phyloP scores from a whole-genome alignment of 2,797 vertebrate genomes.

The Alca torda region DNA sequence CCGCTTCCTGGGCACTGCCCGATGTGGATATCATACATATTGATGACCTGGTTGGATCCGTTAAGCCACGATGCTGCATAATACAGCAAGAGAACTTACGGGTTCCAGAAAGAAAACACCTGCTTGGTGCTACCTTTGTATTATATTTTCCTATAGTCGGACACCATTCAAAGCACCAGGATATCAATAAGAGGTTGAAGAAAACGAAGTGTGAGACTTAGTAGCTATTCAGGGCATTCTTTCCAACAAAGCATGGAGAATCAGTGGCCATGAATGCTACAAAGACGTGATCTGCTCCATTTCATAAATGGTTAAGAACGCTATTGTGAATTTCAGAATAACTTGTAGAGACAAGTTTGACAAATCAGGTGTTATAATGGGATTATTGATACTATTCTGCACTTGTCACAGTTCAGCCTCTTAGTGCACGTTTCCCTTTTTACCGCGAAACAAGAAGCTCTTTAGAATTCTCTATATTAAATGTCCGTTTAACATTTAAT shows the following conservation, averaged over 20 bases:
- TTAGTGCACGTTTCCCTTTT: not conserved
- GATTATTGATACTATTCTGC: constrained; percentile 55
- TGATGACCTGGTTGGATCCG: not conserved
- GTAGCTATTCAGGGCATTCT: constrained; percentile 50
- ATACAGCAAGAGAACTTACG: not conserved
- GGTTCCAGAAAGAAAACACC: constrained; percentile 23
- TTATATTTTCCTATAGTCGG: not conserved
- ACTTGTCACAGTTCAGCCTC: not conserved
- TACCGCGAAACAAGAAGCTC: not conserved
- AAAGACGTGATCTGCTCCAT: constrained; percentile 29
- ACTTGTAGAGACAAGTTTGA: constrained; percentile 56
- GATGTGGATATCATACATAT: not conserved
- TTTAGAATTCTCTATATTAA: constrained; percentile 38
- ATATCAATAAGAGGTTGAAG: not conserved
- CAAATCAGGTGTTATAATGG: constrained; percentile 63
- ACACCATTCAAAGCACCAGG: not conserved
- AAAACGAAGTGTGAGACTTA: not conserved
- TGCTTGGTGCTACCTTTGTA: constrained; percentile 34
- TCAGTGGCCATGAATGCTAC: not conserved
- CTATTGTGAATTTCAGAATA: constrained; percentile 28
- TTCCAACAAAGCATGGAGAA: constrained; percentile 39
- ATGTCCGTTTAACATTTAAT: constrained; percentile 2
- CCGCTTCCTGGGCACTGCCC: fast-evolving
- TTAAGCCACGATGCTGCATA: not conserved
- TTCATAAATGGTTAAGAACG: constrained; percentile 23